Conservation (phyloP, 2,888 invertebrate species). For the Hoplodrina ambigua region DNA sequence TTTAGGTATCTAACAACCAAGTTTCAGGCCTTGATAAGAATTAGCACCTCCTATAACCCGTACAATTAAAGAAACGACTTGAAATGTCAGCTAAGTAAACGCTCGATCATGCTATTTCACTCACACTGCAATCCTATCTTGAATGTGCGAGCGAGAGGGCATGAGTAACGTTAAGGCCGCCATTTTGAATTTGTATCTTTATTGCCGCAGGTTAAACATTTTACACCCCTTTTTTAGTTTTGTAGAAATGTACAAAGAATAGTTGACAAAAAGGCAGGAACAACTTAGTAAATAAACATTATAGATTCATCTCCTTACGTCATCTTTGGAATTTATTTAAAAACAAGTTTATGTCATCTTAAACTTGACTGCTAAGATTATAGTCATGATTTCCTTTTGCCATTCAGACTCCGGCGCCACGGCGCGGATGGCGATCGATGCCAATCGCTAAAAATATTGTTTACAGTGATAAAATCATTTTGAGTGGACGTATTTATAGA, state of each 20-base stretch:
- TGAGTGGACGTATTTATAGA: neutral
- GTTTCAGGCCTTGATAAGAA: too few relatives aligned
- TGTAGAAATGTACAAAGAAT: neutral
- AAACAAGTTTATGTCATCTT: conserved; percentile 27
- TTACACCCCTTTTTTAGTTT: neutral
- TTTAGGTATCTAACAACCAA: too few relatives aligned
- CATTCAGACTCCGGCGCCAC: neutral
- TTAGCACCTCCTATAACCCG: too few relatives aligned
- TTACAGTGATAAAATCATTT: neutral
- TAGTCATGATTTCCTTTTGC: conserved; percentile 1
- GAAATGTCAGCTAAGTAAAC: neutral
- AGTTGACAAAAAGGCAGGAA: neutral
- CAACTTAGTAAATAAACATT: neutral
- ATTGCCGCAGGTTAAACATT: neutral
- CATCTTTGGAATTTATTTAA: conserved; percentile 22
- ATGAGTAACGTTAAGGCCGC: neutral
- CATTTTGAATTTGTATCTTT: neutral
- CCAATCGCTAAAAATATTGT: neutral
- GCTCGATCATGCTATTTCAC: neutral
- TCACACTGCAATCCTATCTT: neutral
- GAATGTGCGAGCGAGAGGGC: neutral
- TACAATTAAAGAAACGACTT: too few relatives aligned
- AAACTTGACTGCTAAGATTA: conserved; percentile 13
- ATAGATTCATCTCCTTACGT: conserved; percentile 22
- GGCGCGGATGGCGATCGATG: neutral